These are phyloP conservation scores for Acanthurus tractus DNA, from an alignment of 2,797 vertebrate species.

Conservation along the genomic window DNA sequence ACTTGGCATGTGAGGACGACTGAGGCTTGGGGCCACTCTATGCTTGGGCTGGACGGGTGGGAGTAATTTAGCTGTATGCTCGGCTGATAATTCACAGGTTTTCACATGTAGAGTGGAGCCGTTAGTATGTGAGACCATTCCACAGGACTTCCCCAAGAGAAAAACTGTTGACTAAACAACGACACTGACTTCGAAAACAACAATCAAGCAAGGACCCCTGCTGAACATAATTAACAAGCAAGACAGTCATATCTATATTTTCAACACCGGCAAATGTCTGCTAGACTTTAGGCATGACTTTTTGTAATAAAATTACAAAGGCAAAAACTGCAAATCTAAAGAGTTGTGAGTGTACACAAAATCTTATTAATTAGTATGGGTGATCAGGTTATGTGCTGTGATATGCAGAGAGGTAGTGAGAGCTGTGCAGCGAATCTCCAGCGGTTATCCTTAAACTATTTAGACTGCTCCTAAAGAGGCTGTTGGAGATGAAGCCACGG, in stretches of 20 bases:
- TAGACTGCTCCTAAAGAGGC: conserved; percentile 47
- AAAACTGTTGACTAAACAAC: conserved; percentile 65
- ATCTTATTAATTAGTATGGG: conserved; percentile 72
- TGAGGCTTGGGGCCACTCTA: conserved; percentile 66
- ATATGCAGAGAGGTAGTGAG: conserved; percentile 70
- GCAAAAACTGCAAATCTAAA: conserved; percentile 80
- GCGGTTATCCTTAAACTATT: conserved; percentile 51
- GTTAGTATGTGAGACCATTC: conserved; percentile 73
- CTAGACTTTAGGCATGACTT: conserved; percentile 91
- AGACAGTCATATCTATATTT: conserved; percentile 84
- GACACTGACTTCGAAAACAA: conserved; percentile 69
- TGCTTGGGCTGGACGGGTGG: conserved; percentile 74
- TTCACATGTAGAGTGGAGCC: conserved; percentile 52
- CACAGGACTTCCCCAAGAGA: conserved; percentile 74
- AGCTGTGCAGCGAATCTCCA: conserved; percentile 65
- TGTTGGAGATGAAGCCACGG: conserved; percentile 57
- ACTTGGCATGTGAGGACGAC: conserved; percentile 69
- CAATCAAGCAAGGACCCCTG: conserved; percentile 80
- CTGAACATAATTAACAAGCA: conserved; percentile 53
- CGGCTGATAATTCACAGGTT: conserved; percentile 45
- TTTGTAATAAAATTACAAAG: conserved; percentile 83
- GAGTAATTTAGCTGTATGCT: conserved; percentile 25
- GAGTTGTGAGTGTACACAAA: conserved; percentile 74
- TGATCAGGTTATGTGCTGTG: conserved; percentile 75
- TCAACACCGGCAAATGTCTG: conserved; percentile 88